Evolutionary conservation across 2,888 invertebrate genomes (phyloP).

Genomic region (Allophyes oxyacanthae): DNA sequence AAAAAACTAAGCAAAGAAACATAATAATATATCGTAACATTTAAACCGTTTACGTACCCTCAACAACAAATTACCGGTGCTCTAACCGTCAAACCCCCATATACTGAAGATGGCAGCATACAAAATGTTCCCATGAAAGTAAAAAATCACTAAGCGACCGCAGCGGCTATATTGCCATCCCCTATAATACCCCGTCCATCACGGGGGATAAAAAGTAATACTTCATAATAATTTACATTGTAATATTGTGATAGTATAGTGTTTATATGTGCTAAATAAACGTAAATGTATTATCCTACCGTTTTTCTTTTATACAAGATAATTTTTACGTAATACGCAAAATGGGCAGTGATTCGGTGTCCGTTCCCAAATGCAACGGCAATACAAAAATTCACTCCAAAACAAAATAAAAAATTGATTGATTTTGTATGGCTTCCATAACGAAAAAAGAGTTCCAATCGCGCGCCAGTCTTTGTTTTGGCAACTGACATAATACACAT

Average conservation of each 20-base stretch:
- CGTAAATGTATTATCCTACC: no score
- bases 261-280: no score
- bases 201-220: conserved; percentile 72
- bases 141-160: conserved; percentile 41
- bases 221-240: conserved; percentile 73
- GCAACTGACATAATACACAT: no score
- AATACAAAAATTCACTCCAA: no score
- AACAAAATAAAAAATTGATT: no score
- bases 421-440: no score
- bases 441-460: no score
- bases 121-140: conserved; percentile 44
- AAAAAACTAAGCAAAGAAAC: conserved; percentile 3
- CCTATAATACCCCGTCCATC: conserved; percentile 64
- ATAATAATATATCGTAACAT: conserved; percentile 28
- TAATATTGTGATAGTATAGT: conserved; percentile 17
- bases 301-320: no score
- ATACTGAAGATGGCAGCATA: conserved; percentile 30
- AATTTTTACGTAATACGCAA: no score
- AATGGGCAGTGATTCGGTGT: no score
- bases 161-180: conserved; percentile 42
- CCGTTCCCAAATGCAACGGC: no score
- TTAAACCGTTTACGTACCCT: conserved; percentile 16
- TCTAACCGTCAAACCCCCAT: conserved; percentile 34
- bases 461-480: no score
- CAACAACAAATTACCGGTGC: conserved; percentile 26